Conservation (phyloP, 1,140 invertebrate species). For the Liolophura sinensis region DNA sequence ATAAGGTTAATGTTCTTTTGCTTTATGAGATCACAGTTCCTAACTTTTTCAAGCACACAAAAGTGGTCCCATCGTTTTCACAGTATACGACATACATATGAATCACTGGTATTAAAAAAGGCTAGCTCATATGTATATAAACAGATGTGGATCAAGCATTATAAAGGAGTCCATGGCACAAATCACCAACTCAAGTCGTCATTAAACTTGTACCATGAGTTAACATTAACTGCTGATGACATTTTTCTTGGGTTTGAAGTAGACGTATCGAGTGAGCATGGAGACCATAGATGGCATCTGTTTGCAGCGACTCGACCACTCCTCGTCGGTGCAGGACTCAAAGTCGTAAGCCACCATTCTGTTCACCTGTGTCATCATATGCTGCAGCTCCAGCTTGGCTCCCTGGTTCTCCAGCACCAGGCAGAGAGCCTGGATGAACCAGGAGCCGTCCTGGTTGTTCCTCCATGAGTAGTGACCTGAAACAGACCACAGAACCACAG, state of each 20-base stretch:
- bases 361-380: constrained; percentile 86
- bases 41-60: no score
- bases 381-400: constrained; percentile 77
- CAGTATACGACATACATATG: no score
- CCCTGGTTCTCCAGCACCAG: constrained; percentile 71
- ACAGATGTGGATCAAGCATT: no score
- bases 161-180: no score
- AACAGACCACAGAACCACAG: constrained; percentile 10
- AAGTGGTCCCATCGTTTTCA: no score
- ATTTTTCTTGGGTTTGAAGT: constrained; percentile 59
- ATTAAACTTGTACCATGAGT: no score
- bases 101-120: no score
- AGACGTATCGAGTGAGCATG: constrained; percentile 81
- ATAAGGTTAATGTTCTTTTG: no score
- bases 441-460: constrained; percentile 83
- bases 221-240: constrained; percentile 27
- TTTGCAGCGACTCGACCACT: constrained; percentile 86
- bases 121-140: no score
- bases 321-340: constrained; percentile 83
- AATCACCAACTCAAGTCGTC: no score
- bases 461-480: constrained; percentile 88
- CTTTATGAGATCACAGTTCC: no score
- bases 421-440: constrained; percentile 94
- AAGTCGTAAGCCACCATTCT: constrained; percentile 87
- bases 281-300: constrained; percentile 92